Base-by-base conservation (phyloP, 2,888 invertebrate genomes). In the Caenorhabditis sp. region DNA sequence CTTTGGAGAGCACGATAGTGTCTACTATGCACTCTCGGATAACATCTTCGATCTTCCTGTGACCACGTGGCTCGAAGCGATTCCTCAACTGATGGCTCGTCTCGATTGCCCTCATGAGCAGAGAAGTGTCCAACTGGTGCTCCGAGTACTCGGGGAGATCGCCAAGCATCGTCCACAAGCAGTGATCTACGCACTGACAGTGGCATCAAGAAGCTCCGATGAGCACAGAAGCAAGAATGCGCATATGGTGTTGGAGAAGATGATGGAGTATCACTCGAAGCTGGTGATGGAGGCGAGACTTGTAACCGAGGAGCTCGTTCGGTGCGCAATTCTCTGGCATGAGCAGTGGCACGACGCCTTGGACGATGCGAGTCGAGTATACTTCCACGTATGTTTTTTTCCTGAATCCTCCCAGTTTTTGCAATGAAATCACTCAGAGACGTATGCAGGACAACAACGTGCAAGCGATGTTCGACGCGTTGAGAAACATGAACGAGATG, bases 281-380 rank as follows among this genome's bases (percentile, higher is more conserved):
- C 94, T 99, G 61, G 98, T 99, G 0, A 95, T 96, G 89, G 98
- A 99, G 93, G 82, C 82, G 2, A 68, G 63, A 54, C 64, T 91
- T 26, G 93, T 94, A 31, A 94, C 97, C 58, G 98, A 98, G 90
- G 99, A 99, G 93, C 94, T 99, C 64, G 98, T 99, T 80, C 94
- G 91, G 72, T 91, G 91, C 63, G 98, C 99, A 1, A 99, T 99
- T 87, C 93, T 99, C 22, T 99, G 99, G 99, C 98, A 99, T 92
- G 99, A 99, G 93, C 95, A 97, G 91, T 99, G 99, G 99, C 97
- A 98, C 92, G 99, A 99, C 93, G 98, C 97, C 0, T 93, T 99
- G 24, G 94, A 94, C 88, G 91, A 92, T 47, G 92, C 92, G 24
- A 89, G 90, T 58, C 84, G 89, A 10, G 85, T 98, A 12, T 99